These are phyloP conservation scores for Seison nebaliae DNA, from an alignment of 1,140 invertebrate genomes.

Conservation along the genomic window DNA sequence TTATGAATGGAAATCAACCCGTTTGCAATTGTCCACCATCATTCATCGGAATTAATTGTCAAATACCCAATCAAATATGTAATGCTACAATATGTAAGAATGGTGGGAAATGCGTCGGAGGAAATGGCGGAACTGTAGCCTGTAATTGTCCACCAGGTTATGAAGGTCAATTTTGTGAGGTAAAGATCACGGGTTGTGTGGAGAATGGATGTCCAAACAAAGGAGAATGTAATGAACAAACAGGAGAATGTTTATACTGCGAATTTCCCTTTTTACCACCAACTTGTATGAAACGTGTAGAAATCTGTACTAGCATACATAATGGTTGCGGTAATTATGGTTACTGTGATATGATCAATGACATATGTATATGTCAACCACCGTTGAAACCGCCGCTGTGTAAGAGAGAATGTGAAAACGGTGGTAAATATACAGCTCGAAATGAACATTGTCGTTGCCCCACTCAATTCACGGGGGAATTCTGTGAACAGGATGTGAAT, in stretches of 20 bases:
- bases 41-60: conserved; percentile 36
- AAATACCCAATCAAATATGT: conserved; percentile 14
- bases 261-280: background rate
- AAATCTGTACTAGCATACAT: too few relatives aligned
- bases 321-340: too few relatives aligned
- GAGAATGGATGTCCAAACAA: conserved; percentile 7
- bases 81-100: conserved; percentile 4
- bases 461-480: background rate
- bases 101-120: conserved; percentile 20
- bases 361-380: conserved; percentile 63
- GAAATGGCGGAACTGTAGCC: conserved; percentile 5
- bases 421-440: too few relatives aligned
- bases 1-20: conserved; percentile 35
- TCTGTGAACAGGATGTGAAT: background rate
- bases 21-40: conserved; percentile 45
- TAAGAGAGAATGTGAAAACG: too few relatives aligned
- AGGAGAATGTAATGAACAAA: conserved; percentile 3
- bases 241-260: conserved; percentile 2
- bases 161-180: background rate
- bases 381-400: too few relatives aligned
- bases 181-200: background rate
- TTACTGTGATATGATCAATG: too few relatives aligned
- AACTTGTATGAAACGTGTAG: conserved; percentile 10
- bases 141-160: background rate
- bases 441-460: conserved; percentile 14